A percentile compares a stretch with the other conserved stretches of the same genome.
phyloP scores from a whole-genome alignment of 2,797 vertebrate species.

The Sebastes flavidus region DNA sequence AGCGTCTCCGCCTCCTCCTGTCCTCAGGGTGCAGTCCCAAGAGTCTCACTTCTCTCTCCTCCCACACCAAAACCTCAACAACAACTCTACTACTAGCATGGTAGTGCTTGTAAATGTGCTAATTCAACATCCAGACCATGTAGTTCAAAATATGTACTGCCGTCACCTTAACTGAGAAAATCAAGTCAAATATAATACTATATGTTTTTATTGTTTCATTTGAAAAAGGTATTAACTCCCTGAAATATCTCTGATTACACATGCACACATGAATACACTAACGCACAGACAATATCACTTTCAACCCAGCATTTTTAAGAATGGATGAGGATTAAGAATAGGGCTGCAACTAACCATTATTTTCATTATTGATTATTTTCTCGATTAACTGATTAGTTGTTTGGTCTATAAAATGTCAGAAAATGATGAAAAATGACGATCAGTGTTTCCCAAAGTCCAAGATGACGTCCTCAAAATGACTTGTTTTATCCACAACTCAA shows the following conservation, averaged over 20 bases:
- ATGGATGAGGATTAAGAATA: background rate
- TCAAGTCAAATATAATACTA: background rate
- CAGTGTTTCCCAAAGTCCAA: no score
- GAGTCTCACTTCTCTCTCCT: slow-evolving; percentile 20
- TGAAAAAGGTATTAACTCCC: background rate
- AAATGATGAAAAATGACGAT: no score
- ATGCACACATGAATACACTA: background rate
- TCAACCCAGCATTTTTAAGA: background rate
- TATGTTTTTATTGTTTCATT: background rate
- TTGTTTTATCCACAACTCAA: no score
- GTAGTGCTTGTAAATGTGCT: background rate
- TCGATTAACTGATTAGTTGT: no score
- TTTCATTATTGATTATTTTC: no score
- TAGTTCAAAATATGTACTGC: background rate
- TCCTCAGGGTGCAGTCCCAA: slow-evolving; percentile 38
- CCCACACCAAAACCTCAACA: background rate
- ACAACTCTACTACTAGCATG: background rate
- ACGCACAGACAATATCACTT: background rate
- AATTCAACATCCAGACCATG: background rate
- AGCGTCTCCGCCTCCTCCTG: slow-evolving; percentile 32
- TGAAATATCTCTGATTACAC: background rate
- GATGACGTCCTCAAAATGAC: no score
- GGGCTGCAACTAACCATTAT: no score
- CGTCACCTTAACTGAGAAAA: background rate
- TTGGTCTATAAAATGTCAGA: no score